A percentile compares a stretch with the other conserved stretches of the same genome.
Evolutionary conservation across 92 coral and sea anemone genomes (phyloP).

Genomic region (Porites evermanni): DNA sequence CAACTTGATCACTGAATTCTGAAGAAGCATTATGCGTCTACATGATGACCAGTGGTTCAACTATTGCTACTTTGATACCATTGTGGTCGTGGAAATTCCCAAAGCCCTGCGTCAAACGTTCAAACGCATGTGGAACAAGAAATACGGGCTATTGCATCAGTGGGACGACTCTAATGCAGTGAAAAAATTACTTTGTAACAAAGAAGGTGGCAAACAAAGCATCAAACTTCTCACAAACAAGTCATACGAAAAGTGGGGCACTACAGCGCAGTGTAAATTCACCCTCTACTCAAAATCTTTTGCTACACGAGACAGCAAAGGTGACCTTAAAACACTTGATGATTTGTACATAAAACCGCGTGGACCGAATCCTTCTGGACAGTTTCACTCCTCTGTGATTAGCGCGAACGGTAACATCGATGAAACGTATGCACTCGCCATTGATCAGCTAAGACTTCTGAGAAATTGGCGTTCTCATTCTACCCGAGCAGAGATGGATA

Average conservation of each 20-base stretch:
- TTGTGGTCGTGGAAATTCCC: no score
- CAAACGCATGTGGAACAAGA: background rate
- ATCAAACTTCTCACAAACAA: background rate
- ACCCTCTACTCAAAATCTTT: background rate
- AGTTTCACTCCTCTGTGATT: background rate
- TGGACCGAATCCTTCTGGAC: background rate
- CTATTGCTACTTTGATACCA: no score
- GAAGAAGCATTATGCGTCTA: no score
- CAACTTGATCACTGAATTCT: no score
- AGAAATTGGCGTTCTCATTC: background rate
- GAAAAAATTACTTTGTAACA: background rate
- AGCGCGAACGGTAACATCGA: background rate
- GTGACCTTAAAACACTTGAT: background rate
- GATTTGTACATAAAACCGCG: background rate
- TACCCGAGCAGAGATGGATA: background rate
- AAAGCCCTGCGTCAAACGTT: background rate
- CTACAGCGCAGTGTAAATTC: background rate
- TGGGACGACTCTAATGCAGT: background rate
- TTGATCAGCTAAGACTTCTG: constrained; percentile 1
- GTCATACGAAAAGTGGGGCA: background rate
- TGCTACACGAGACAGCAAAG: background rate
- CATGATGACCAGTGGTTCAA: no score
- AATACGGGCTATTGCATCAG: no score
- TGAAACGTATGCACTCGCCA: background rate
- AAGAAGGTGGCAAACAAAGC: background rate